Conservation (phyloP, 2,888 invertebrate genomes). For the Meloe dianella region DNA sequence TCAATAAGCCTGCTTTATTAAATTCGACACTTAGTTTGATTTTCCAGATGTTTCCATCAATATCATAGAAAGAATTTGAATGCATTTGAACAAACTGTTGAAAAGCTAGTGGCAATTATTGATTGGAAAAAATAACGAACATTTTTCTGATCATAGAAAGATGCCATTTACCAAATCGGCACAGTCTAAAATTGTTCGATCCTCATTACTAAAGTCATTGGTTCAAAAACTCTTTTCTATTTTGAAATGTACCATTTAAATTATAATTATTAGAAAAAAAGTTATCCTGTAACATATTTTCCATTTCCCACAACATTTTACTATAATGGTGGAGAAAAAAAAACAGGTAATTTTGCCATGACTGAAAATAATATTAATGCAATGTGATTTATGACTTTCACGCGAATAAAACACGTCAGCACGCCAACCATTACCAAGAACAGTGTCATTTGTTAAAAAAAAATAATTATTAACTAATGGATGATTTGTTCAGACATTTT, state of each 20-base stretch:
- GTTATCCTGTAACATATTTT: background rate
- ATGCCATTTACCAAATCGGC: too few species aligned
- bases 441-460: constrained; percentile 19
- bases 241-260: too few species aligned
- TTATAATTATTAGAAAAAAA: too few species aligned
- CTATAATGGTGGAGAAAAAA: background rate
- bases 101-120: too few species aligned
- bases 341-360: constrained; percentile 14
- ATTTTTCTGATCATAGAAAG: too few species aligned
- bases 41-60: background rate
- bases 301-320: constrained; percentile 1
- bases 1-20: constrained; percentile 11
- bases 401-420: constrained; percentile 30
- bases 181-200: too few species aligned
- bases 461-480: constrained; percentile 21
- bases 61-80: too few species aligned
- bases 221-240: too few species aligned
- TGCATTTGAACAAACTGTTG: too few species aligned
- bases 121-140: too few species aligned
- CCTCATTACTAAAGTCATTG: too few species aligned
- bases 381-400: constrained; percentile 28
- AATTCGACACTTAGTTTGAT: background rate
- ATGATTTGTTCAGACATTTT: constrained; percentile 7
- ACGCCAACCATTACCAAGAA: constrained; percentile 16
- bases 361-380: constrained; percentile 16